These are phyloP conservation scores for Pleuronectes platessa DNA, from an alignment of 2,113 vertebrate genomes.

Conservation along the genomic window DNA sequence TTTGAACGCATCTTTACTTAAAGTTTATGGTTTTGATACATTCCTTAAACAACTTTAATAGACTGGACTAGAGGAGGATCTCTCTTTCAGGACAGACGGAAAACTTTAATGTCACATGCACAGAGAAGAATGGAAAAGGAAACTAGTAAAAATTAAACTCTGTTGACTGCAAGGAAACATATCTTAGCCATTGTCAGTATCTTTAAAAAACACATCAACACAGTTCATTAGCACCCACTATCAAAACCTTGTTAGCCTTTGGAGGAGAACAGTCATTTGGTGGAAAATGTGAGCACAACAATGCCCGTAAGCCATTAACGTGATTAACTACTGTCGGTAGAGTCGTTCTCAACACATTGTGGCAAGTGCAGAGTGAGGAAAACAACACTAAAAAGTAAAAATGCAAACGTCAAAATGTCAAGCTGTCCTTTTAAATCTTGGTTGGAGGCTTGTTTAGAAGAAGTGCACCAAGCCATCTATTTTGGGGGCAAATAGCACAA, in stretches of 20 bases:
- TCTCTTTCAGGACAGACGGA: too few relatives aligned
- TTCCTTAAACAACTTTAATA: too few relatives aligned
- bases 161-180: neutral
- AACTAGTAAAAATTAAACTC: too few relatives aligned
- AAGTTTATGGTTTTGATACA: too few relatives aligned
- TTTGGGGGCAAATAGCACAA: conserved; percentile 48
- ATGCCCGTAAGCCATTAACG: conserved; percentile 28
- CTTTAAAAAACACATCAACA: conserved; percentile 1
- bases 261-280: conserved; percentile 18
- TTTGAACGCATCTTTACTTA: too few relatives aligned
- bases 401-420: conserved; percentile 28
- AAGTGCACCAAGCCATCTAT: conserved; percentile 48
- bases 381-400: conserved; percentile 31
- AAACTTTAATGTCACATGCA: too few relatives aligned
- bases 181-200: neutral
- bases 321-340: conserved; percentile 38
- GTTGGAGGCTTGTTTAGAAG: conserved; percentile 39
- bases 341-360: conserved; percentile 20
- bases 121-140: too few relatives aligned
- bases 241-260: conserved; percentile 44
- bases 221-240: conserved; percentile 37
- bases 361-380: conserved; percentile 6
- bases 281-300: neutral
- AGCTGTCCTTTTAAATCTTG: conserved; percentile 36
- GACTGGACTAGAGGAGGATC: too few relatives aligned